Evolutionary conservation across 2,888 invertebrate species (phyloP), one percentile per base, ranked within the genome.

Genomic region (Meandrusa payeni): DNA sequence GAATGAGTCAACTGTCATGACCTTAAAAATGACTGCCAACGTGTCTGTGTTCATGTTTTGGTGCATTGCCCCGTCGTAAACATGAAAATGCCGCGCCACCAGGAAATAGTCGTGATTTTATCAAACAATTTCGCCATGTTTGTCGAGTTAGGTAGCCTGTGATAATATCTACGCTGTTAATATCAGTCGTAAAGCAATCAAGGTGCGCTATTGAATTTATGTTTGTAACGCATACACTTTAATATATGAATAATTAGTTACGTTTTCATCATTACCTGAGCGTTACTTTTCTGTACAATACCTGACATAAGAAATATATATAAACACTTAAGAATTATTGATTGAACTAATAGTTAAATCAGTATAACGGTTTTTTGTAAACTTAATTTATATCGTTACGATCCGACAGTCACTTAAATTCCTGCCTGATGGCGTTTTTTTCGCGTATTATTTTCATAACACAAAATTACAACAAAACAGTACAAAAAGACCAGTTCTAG

Each of bases 1-100:
- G 51, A 62, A 12, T 24, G 39, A 63, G 59, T 65, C 59, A 55
- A 58, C 52, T 62, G 61, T 58, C 59, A 53, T 58, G 59, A 57
- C 52, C 54, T 36, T 52, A 53, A 52, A 59, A 59, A 60, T 60
- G 59, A 58, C 55, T 50, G 49, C 54, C 48, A 45, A 10, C 55
- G 57, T 47, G 57, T 48, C 31, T 45, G 10, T 45, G 59, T 48
- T 58, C 51, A 54, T 61, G 57, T 55, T 48, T 54, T 47, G 52
- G 61, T 57, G 56, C 58, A 55, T 57, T 53, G 57, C 50, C 51
- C 55, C 52, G 49, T 45, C 59, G 52, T 61, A 55, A 59, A 60
- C 52, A 54, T 50, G 47, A 51, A 52, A 48, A 50, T 51, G 48
- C 42, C 48, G 46, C 47, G 50, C 47, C 46, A 56, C 47, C 49